Evolutionary conservation across 2,113 vertebrate genomes (phyloP), one percentile per base, ranked within the genome.

Genomic region (Neomonachus schauinslandi): DNA sequence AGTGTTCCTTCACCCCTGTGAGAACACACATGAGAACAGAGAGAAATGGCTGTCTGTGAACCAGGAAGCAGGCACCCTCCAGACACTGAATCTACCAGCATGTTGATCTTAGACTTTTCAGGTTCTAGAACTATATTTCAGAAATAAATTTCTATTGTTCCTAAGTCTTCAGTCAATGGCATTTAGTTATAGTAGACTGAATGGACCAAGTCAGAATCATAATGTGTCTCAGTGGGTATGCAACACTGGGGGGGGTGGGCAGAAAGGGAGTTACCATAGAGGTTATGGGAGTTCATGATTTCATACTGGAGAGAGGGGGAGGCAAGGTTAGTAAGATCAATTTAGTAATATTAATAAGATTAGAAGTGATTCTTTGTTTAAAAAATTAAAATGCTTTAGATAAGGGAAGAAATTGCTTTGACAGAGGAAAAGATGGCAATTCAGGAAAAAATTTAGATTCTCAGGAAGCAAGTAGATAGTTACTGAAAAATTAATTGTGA

Each of bases 371-470:
- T 10, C 13, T 57, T 22, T 49, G 46, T 46, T 59, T n/a, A 26
- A 36, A 93, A 91, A 81, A 83, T 69, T 86, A 59, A 89, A 95
- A 92, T 76, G 42, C 9, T 89, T 97, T 89, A 91, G 21, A 69
- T 91, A 82, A 89, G 21, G 13, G 19, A 77, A 97, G n/a, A 93
- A 93, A 92, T 94, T 84, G 16, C 19, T 87, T 91, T 95, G 91
- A 89, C 63, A 97, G 69, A 89, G 42, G 77, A 93, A 31, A 88
- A 89, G 59, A 83, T 72, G 49, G 33, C 31, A 94, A 89, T 80
- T 92, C 31, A 87, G 24, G 7, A 19, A 86, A 72, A 97, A 72
- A 15, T 12, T 57, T 89, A 16, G 39, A 80, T 86, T 88, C 39
- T 93, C 21, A 36, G 39, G 33, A 96, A 96, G 21, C 15, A 85